Base-by-base conservation (phyloP, 2,888 invertebrate genomes). In the Willowsia nigromaculata region DNA sequence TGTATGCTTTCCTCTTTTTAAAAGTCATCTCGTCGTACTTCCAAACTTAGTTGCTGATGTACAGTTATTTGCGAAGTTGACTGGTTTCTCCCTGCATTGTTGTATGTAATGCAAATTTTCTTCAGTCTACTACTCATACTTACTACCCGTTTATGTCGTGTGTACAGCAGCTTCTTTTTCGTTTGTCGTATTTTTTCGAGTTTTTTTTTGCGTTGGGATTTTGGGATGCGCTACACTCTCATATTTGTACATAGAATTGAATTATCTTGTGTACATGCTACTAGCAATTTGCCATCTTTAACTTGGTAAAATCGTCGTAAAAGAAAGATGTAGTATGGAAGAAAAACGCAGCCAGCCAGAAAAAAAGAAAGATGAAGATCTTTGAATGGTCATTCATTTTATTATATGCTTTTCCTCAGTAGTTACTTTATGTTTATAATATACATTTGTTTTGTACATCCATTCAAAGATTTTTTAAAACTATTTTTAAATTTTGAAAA, bases 31-130 rank as follows among this genome's bases (percentile, higher is more conserved):
- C 59, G n/a, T n/a, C n/a, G 30, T 74, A 43, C 85, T 78, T 85
- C 68, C 86, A 80, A 86, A 78, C 62, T 62, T 50, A 86, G 62
- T 65, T 53, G 30, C 30, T 53, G 11, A 56, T 68, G 86, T 86
- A 86, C 86, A 86, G 86, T 86, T 86, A 86, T 86, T 80, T 78
- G 50, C 50, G 27, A 68, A 78, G 68, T 76, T 86, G 86, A 86
- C 86, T 86, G 78, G 86, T 80, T 83, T 82, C 30, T 47, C 74
- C 30, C 71, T 71, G 71, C 74, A 15, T 74, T 74, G 27, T 43
- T 47, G 47, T 7, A 25, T n/a, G n/a, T n/a, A 74, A 27, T 47
- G 13, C 59, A 59, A 59, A 30, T 15, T 30, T 15, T 59, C 1
- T 15, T n/a, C n/a, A 59, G 25, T 15, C 56, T 59, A 59, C 18